Conservation (phyloP, 2,797 vertebrate species). For the Steatocranus sp. region DNA sequence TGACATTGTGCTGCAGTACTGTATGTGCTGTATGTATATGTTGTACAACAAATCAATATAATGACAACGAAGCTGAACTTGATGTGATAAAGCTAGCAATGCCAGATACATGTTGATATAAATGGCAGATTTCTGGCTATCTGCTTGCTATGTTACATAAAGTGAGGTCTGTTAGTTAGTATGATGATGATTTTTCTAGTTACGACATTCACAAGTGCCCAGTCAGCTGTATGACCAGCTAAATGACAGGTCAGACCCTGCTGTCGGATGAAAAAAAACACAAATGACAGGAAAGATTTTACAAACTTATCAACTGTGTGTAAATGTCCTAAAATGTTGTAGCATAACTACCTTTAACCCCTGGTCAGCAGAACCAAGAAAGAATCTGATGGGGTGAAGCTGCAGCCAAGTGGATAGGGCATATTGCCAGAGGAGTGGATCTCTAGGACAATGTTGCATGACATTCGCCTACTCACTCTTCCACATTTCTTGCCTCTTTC, state of each 20-base stretch:
- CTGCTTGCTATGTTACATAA: not conserved
- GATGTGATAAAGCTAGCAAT: not conserved
- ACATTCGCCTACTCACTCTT: accelerated
- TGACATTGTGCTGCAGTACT: not conserved
- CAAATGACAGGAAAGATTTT: not conserved
- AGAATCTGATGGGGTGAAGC: not conserved
- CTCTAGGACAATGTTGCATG: not conserved
- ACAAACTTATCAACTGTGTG: not conserved
- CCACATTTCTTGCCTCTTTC: not conserved
- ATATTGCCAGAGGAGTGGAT: not conserved
- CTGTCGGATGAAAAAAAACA: not conserved
- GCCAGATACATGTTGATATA: not conserved
- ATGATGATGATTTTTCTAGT: not conserved
- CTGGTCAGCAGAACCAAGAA: not conserved
- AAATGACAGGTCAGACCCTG: not conserved
- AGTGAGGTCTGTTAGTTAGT: not conserved
- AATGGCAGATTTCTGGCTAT: not conserved
- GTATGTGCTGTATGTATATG: not conserved
- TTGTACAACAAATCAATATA: not conserved
- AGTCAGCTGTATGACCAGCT: not conserved
- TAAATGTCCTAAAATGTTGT: not conserved
- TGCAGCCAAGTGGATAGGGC: not conserved
- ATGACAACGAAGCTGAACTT: not conserved
- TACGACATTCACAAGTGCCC: not conserved
- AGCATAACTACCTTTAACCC: not conserved